These are phyloP conservation scores for Diplodus puntazzo DNA, from an alignment of 2,797 vertebrate species.

Conservation along the genomic window DNA sequence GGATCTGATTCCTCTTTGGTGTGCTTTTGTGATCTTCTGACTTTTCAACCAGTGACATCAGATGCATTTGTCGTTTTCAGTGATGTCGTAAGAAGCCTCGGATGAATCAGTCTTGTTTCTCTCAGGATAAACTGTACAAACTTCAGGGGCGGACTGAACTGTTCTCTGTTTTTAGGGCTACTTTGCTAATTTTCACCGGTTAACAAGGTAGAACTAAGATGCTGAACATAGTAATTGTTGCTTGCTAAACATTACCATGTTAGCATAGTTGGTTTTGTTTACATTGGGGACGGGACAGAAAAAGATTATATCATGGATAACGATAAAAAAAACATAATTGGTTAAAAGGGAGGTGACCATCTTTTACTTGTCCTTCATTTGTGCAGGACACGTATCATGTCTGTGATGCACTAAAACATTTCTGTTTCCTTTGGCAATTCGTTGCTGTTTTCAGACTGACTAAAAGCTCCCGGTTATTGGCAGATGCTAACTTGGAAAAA, in stretches of 20 bases:
- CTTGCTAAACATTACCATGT: background rate
- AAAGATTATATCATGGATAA: no score
- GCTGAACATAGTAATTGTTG: no score
- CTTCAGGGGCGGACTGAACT: background rate
- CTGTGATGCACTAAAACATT: no score
- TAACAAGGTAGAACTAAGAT: background rate
- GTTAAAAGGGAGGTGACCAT: no score
- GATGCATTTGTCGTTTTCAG: background rate
- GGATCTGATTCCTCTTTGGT: background rate
- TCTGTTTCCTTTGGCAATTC: no score
- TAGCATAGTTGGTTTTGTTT: background rate
- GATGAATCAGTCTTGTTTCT: background rate
- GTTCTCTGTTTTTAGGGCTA: background rate
- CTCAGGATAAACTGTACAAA: background rate
- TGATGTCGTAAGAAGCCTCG: background rate
- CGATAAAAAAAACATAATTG: no score
- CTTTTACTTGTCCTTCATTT: no score
- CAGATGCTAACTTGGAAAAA: background rate
- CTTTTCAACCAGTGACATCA: background rate
- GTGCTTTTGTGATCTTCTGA: background rate
- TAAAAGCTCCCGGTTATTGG: background rate
- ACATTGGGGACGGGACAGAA: background rate
- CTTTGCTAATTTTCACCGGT: background rate
- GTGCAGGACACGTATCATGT: no score
- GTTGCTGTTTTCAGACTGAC: background rate